Evolutionary conservation across 2,113 vertebrate genomes (phyloP), one percentile per base, ranked within the genome.

Genomic region (Strix uralensis): DNA sequence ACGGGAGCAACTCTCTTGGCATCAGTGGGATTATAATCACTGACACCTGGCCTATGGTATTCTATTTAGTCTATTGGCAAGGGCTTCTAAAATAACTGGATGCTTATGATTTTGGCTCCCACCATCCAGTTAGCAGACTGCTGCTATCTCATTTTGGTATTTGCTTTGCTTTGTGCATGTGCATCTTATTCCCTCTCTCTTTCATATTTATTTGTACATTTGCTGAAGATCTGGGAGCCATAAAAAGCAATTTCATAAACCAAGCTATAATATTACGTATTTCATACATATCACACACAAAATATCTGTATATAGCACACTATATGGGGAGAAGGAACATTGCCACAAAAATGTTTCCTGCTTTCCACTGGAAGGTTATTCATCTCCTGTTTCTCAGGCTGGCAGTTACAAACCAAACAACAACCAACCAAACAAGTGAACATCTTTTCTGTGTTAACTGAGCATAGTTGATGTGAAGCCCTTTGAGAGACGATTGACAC

Each of bases 1-100:
- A 51, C 1, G 23, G 92, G 83, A 94, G 91, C 38, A 44, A 36
- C 78, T 90, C 90, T 74, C 82, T 86, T 95, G 96, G 95, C 92
- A 89, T 81, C 78, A 3, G 29, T 82, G 92, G 95, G 61, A 38
- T 91, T 92, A 38, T 58, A 93, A 87, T 79, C 92, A 81, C 92
- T 75, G 94, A 96, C 94, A 94, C 96, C 97, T 96, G 96, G 96
- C 94, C 90, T 71, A 10, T 30, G 73, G 25, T 78, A 25, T 47
- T 90, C 81, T 70, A 1, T 80, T 92, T 65, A 95, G 95, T 87
- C 94, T 85, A 4, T 92, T 96, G 97, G 96, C 92, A 96, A 21
- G 59, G 61, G 62, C 51, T 32, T n/a, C 79, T 62, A 11, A 62
- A 87, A 88, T 81, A 88, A 83, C 95, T 94, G 96, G 62, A 90